Base-by-base conservation (phyloP, 2,888 invertebrate species). In the Xylota sylvarum region DNA sequence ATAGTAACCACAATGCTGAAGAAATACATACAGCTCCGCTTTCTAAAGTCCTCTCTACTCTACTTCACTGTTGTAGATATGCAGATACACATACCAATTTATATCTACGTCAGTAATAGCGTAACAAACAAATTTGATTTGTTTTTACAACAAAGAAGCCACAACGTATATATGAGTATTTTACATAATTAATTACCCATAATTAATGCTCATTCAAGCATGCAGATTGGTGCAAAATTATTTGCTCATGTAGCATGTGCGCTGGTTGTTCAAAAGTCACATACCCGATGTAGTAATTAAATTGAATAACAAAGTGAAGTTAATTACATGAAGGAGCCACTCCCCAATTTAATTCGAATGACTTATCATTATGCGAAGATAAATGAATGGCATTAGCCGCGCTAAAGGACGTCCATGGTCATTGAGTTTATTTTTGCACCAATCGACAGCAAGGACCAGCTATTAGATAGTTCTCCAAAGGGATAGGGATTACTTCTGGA, bases 261-360 rank as follows among this genome's bases (percentile, higher is more conserved):
- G 43, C 17, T 55, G 5, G 43, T 19, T 70, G 56, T 5, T 58
- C 30, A 58, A 64, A 80, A 72, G 46, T 58, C 69, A 32, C 65
- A 30, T 65, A 23, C 14, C n/a, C 43, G 10, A 5, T 48, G 56
- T 35, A 23, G 65, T 67, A 74, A 80, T 80, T 73, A 67, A 74
- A 67, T 46, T 67, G 43, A 60, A 23, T 35, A 60, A 46, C 73
- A 62, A 69, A 84, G 32, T 62, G 12, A 56, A 73, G 60, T 79
- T 73, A 84, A 84, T 84, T 62, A 84, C 69, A 65, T 50, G 48
- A 58, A 78, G 43, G 43, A 60, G 32, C 67, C 78, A 50, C 67
- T 69, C 83, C 78, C 73, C 19, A 46, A 69, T 62, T 69, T 56
- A 62, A 46, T 67, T 37, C 67, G 43, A 70, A 64, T 37, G 37